phyloP scores from a whole-genome alignment of 2,113 vertebrate species.

The Lonchura striata region DNA sequence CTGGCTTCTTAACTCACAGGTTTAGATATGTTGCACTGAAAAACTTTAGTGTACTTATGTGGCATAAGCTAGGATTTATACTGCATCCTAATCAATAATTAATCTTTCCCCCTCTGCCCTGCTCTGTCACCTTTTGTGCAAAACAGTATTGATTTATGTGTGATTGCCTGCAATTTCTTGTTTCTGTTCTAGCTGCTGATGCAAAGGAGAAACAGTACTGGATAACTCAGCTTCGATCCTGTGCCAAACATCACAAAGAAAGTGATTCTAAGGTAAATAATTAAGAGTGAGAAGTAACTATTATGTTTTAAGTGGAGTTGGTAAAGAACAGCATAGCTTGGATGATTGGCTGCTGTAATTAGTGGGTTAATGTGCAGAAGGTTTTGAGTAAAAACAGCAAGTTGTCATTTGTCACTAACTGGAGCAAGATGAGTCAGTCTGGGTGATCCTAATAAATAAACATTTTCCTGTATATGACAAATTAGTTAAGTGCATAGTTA shows the following conservation, averaged over 20 bases:
- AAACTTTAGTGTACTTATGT: not conserved
- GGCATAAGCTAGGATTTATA: not conserved
- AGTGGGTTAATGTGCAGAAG: not conserved
- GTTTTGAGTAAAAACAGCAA: not conserved
- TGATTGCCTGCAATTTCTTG: not conserved
- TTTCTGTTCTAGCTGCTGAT: slow-evolving; percentile 83
- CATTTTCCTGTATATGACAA: not conserved
- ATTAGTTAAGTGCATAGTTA: not conserved
- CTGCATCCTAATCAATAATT: not conserved
- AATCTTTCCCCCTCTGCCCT: not conserved
- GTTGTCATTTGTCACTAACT: not conserved
- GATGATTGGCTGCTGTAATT: not conserved
- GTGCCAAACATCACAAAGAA: slow-evolving; percentile 91
- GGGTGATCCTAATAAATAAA: not conserved
- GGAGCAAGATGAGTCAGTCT: not conserved
- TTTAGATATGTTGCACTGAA: not conserved
- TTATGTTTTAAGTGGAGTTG: not conserved
- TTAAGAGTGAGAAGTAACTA: not conserved
- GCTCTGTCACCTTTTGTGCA: not conserved
- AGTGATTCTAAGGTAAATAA: slow-evolving; percentile 85
- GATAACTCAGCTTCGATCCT: slow-evolving; percentile 93
- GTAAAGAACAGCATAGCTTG: not conserved
- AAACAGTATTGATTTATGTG: not conserved
- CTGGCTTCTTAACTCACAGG: not conserved
- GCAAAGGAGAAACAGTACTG: slow-evolving; percentile 92